A percentile compares a stretch with the other conserved stretches of the same genome.
phyloP scores from a whole-genome alignment of 2,113 vertebrate genomes.

The Puntigrus tetrazona region DNA sequence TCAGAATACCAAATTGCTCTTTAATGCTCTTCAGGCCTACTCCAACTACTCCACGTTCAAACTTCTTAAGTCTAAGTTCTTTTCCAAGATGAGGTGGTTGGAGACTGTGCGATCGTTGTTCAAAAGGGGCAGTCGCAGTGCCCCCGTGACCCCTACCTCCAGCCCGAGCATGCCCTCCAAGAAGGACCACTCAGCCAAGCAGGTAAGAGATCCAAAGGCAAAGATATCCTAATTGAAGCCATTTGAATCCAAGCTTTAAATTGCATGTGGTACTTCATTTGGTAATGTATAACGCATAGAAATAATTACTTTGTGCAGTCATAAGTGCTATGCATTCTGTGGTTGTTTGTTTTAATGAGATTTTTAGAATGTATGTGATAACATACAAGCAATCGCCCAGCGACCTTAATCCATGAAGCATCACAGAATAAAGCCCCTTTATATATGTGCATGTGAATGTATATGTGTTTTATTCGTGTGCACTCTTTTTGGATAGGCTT shows the following conservation, averaged over 20 bases:
- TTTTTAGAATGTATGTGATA: neutral
- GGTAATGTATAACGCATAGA: too few relatives aligned
- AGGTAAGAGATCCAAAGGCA: constrained; percentile 60
- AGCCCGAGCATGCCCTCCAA: constrained; percentile 65
- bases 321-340: neutral
- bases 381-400: neutral
- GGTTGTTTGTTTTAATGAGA: neutral
- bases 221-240: neutral
- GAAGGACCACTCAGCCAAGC: constrained; percentile 64
- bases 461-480: constrained; percentile 4
- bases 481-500: neutral
- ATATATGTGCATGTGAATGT: neutral
- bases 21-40: neutral
- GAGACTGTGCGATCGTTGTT: constrained; percentile 61
- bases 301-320: neutral
- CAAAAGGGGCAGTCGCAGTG: constrained; percentile 62
- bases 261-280: constrained; percentile 11
- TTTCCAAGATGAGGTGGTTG: constrained; percentile 71
- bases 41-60: neutral
- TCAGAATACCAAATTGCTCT: neutral
- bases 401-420: constrained; percentile 16
- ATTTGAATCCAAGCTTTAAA: neutral
- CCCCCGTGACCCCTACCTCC: constrained; percentile 64
- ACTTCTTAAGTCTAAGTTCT: neutral
- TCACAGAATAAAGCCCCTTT: neutral